These are phyloP conservation scores for Sarotherodon lohbergeri DNA, from an alignment of 2,113 vertebrate species.

Conservation along the genomic window DNA sequence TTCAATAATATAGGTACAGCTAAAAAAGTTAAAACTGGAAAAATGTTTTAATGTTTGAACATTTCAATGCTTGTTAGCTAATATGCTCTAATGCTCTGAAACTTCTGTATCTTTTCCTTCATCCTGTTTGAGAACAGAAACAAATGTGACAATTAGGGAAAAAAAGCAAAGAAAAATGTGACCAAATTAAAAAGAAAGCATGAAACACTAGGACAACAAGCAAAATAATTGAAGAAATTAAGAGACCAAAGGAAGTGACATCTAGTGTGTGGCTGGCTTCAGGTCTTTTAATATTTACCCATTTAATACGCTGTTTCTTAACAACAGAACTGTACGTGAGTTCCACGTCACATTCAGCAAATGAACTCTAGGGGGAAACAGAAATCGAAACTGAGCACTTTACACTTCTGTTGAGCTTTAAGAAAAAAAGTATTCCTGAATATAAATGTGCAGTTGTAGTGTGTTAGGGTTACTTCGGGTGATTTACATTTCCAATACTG, in stretches of 20 bases:
- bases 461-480: not conserved
- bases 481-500: not conserved
- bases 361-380: not conserved
- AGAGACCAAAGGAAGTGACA: not conserved
- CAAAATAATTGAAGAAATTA: not conserved
- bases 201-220: not conserved
- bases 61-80: not conserved
- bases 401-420: not conserved
- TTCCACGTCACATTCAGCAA: not conserved
- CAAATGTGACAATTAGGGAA: not conserved
- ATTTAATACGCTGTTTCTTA: not conserved
- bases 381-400: not conserved
- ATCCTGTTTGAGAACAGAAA: not conserved
- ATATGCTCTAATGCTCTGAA: not conserved
- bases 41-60: not conserved
- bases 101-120: not conserved
- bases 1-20: not conserved
- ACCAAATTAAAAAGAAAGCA: not conserved
- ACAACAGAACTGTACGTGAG: not conserved
- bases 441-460: not conserved
- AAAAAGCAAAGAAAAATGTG: not conserved
- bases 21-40: not conserved
- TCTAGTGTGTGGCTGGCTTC: not conserved
- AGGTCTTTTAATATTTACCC: not conserved
- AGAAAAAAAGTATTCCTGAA: not conserved